Evolutionary conservation across 2,113 vertebrate species (phyloP), one percentile per base, ranked within the genome.

Genomic region (Heterochromis multidens): DNA sequence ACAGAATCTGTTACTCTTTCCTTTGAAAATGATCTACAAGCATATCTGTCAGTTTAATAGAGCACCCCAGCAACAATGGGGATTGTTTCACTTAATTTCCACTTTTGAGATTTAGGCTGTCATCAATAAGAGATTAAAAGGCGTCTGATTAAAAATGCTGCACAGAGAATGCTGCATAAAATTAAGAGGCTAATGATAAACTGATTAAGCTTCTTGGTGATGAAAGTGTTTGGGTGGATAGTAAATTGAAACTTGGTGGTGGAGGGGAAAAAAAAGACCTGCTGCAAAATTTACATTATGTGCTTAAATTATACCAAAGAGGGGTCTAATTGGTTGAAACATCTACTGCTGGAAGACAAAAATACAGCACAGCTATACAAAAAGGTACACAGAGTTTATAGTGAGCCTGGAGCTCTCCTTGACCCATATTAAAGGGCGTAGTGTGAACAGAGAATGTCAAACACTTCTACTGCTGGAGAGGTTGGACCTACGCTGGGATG

Each of bases 401-500:
- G 14, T 8, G 58, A 65, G 67, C 90, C 85, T 52, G 27, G 35
- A 88, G 82, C 82, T 21, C 63, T 29, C 27, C 29, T 78, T 78
- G 83, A 79, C 84, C 82, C 84, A 83, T 21, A 92, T 88, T 88
- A 65, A 61, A 40, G 67, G 4, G 58, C 59, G 63, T 6, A 60
- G 19, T 43, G 60, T 72, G 14, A 83, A 79, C 5, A 40, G 31
- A 59, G 37, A 17, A 33, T 9, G 21, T 11, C 52, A 37, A 29
- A 16, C n/a, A 13, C 52, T 62, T 56, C 70, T 13, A 11, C 59
- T 7, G 43, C 31, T 31, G 3, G 14, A 46, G 29, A 2, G 12
- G 12, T 2, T 23, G 17, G 23, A 98, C 98, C 92, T 96, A 99
- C 99, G 97, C 97, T 35, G 98, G 98, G 92, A 99, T 99, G 93